Conservation (phyloP, 2,113 vertebrate species). For the Rhinichthys klamathensis region DNA sequence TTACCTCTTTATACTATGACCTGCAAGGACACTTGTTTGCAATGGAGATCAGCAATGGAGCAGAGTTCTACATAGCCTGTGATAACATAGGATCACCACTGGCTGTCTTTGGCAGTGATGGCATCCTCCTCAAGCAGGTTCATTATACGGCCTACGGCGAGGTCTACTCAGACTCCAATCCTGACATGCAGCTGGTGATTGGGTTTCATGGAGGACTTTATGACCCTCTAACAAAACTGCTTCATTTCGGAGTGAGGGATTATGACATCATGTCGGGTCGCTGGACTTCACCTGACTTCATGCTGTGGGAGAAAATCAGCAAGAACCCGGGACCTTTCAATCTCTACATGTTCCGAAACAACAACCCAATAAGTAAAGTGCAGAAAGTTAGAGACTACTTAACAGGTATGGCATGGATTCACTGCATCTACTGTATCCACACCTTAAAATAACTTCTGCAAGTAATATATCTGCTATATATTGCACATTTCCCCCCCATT, state of each 20-base stretch:
- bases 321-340: slow-evolving; percentile 94
- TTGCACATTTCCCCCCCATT: not conserved
- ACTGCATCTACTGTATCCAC: not conserved
- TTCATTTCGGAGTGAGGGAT: slow-evolving; percentile 95
- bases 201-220: slow-evolving; percentile 98
- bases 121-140: slow-evolving; percentile 94
- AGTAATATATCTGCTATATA: not conserved
- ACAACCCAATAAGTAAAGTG: slow-evolving; percentile 97
- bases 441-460: not conserved
- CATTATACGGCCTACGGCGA: slow-evolving; percentile 97
- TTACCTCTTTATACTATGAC: slow-evolving; percentile 97
- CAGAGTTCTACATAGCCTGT: slow-evolving; percentile 97
- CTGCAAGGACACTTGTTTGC: slow-evolving; percentile 97
- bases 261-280: slow-evolving; percentile 95
- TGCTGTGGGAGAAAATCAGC: slow-evolving; percentile 87
- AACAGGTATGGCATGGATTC: slow-evolving; percentile 81
- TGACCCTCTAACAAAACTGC: slow-evolving; percentile 91
- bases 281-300: slow-evolving; percentile 94
- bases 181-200: slow-evolving; percentile 93
- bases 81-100: slow-evolving; percentile 95
- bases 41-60: slow-evolving; percentile 97
- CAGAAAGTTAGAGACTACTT: slow-evolving; percentile 94
- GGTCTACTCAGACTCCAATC: slow-evolving; percentile 97
- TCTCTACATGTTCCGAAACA: slow-evolving; percentile 98
- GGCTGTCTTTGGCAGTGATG: slow-evolving; percentile 95